Percentiles rank a stretch among this genome's conserved stretches.
Conservation (phyloP, 2,113 vertebrate species). For the Anarhynchus alexandrinus region DNA sequence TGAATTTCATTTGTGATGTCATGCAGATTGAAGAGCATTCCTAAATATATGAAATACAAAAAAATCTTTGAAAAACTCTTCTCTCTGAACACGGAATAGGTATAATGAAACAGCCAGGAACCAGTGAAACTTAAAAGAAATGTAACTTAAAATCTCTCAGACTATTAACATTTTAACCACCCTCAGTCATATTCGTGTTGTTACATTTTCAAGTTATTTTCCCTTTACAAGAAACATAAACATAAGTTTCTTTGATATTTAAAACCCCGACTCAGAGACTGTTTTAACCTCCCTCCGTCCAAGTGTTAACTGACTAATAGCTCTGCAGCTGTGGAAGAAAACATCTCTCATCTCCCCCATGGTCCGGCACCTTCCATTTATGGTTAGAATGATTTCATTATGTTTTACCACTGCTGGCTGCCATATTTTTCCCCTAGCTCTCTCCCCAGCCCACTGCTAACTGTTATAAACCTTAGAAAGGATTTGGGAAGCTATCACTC, state of each 20-base stretch:
- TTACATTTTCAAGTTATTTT: constrained; percentile 48
- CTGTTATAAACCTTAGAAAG: constrained; percentile 1
- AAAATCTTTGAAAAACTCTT: not conserved
- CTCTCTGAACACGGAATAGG: not conserved
- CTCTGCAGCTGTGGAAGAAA: constrained; percentile 56
- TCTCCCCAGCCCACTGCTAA: not conserved
- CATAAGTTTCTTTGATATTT: constrained; percentile 28
- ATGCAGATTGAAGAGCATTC: not conserved
- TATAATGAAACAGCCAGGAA: not conserved
- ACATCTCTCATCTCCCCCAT: constrained; percentile 58
- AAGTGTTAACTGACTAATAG: constrained; percentile 65
- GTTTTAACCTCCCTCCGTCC: constrained; percentile 3
- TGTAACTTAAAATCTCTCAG: not conserved
- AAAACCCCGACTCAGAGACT: not conserved
- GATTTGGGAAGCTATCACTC: constrained; percentile 56
- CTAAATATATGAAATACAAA: not conserved
- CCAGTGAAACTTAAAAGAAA: not conserved
- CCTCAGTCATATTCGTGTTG: not conserved
- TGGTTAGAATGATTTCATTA: constrained; percentile 45
- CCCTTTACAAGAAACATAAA: constrained; percentile 47
- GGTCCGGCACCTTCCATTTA: constrained; percentile 53
- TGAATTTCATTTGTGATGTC: constrained; percentile 21
- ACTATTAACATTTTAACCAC: constrained; percentile 9
- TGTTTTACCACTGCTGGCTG: constrained; percentile 39
- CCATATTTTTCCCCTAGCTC: not conserved